Evolutionary conservation across 2,888 invertebrate species (phyloP), one percentile per base, ranked within the genome.

Genomic region (Herminia tarsipennalis): DNA sequence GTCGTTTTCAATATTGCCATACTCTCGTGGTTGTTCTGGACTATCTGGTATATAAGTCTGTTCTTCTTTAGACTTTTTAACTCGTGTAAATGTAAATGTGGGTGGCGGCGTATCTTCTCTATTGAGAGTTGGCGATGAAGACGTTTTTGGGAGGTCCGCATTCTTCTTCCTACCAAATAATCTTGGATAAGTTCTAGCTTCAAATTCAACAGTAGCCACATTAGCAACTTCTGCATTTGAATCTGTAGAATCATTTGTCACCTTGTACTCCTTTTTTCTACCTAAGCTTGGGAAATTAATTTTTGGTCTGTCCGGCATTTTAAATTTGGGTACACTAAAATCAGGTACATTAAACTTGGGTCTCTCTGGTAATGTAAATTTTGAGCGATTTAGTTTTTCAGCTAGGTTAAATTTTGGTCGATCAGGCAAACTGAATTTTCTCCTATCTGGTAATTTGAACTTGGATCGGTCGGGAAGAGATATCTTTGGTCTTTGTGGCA

Each of bases 131-230:
- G 91, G 91, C 0, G 93, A 93, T 34, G 93, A 93, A 13, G 93
- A 92, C 2, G 92, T 92, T 64, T 92, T 92, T 2, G 81, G 78
- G 18, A 88, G 55, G 30, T 86, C 81, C 1, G 79, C 50, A 61
- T 88, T 88, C 68, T 92, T 92, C 65, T 91, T 91, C 63, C 83
- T 85, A 46, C 78, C 81, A 66, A 95, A 94, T 57, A 96, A 92
- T 63, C 96, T 93, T 0, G 97, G 97, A 75, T 95, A 96, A 0
- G 97, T 96, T 63, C 94, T 94, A 56, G 95, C 94, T 80, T 95
- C 95, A 73, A 94, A 94, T 36, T 94, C 93, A 71, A 96, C 95
- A 28, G 93, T 93, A 39, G 92, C 89, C 22, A 89, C 86, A 42
- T 92, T 89, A 62, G 81, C 78, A 70, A 78, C 75, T 69, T 79